Evolutionary conservation across 2,888 invertebrate species (phyloP).

Genomic region (Synergus itoensis): DNA sequence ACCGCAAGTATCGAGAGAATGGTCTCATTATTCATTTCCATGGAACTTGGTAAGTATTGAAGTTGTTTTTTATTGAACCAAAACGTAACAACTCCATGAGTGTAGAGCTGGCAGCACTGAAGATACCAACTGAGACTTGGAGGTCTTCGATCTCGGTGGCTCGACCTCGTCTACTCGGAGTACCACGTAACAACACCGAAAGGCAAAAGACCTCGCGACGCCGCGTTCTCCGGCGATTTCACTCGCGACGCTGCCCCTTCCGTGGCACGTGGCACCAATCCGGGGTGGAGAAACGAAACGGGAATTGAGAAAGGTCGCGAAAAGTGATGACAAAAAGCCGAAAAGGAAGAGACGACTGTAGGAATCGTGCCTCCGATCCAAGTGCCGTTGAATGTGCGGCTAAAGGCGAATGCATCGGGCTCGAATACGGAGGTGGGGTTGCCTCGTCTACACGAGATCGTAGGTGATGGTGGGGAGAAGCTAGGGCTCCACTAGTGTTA

Average conservation of each 20-base stretch:
- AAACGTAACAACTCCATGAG: constrained; percentile 34
- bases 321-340: neutral
- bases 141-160: constrained; percentile 19
- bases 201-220: constrained; percentile 32
- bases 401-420: constrained; percentile 37
- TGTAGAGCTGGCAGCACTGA: neutral
- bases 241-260: constrained; percentile 11
- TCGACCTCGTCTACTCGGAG: constrained; percentile 32
- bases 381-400: constrained; percentile 37
- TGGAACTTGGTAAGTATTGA: neutral
- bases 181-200: constrained; percentile 26
- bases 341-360: constrained; percentile 8
- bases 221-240: constrained; percentile 14
- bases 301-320: neutral
- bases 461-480: constrained; percentile 35
- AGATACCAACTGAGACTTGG: neutral
- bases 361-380: constrained; percentile 32
- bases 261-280: constrained; percentile 30
- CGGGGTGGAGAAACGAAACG: neutral
- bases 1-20: constrained; percentile 18
- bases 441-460: constrained; percentile 52
- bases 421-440: constrained; percentile 57
- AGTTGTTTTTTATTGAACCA: neutral
- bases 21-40: constrained; percentile 12
- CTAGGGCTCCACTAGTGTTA: constrained; percentile 56